phyloP scores from a whole-genome alignment of 2,888 invertebrate species.

The Apamea crenata region DNA sequence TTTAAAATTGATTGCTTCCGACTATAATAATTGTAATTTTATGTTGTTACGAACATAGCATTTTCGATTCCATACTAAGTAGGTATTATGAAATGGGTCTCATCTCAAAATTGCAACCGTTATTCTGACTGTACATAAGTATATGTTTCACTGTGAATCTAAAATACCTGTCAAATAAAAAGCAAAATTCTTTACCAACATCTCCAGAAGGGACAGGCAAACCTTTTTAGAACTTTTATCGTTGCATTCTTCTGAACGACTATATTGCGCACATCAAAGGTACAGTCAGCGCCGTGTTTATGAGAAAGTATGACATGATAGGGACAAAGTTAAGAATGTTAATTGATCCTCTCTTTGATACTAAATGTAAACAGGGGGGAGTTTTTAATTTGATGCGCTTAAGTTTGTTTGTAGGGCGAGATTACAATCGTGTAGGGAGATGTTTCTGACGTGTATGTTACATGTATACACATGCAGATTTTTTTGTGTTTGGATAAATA shows the following conservation, averaged over 20 bases:
- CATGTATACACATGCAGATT: constrained; percentile 6
- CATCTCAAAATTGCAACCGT: neutral
- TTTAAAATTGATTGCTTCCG: neutral
- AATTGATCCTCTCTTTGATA: constrained; percentile 82
- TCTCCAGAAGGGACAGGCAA: constrained; percentile 21
- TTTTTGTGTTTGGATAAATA: neutral
- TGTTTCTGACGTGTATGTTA: constrained; percentile 45
- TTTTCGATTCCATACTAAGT: neutral
- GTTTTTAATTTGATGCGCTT: constrained; percentile 80
- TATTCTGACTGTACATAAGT: neutral
- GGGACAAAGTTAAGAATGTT: constrained; percentile 77
- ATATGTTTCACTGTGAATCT: no score
- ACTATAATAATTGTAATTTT: no score
- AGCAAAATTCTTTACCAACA: constrained; percentile 26
- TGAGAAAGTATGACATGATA: constrained; percentile 77
- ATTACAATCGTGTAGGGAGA: constrained; percentile 67
- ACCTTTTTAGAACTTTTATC: constrained; percentile 74
- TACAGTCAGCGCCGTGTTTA: constrained; percentile 73
- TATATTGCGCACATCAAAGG: constrained; percentile 75
- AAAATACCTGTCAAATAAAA: neutral
- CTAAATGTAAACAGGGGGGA: constrained; percentile 81
- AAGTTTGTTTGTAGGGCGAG: constrained; percentile 64
- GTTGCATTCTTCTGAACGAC: constrained; percentile 69
- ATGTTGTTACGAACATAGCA: neutral
- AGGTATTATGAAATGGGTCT: neutral